Conservation (phyloP, 1,140 invertebrate genomes). For the Brachionus manjavacas region DNA sequence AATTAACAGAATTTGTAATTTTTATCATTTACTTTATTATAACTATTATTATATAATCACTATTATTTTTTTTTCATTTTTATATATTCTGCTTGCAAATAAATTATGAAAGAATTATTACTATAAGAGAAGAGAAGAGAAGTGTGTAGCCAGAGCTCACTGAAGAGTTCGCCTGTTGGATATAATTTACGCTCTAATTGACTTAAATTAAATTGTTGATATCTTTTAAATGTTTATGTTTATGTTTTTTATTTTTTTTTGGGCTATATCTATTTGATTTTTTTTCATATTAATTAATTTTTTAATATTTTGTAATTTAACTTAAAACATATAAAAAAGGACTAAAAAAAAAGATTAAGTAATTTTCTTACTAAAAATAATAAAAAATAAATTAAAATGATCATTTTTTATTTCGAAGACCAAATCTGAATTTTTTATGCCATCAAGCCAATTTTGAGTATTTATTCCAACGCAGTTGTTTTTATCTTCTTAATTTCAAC, state of each 20-base stretch:
- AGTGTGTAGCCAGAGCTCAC: background rate
- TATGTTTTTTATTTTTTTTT: constrained; percentile 22
- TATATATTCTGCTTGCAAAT: background rate
- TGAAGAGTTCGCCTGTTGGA: background rate
- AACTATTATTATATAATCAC: background rate
- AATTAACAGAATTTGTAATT: background rate
- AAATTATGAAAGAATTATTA: background rate
- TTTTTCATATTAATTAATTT: constrained; percentile 37
- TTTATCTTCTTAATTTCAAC: too few relatives aligned
- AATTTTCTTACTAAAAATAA: background rate
- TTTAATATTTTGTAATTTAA: constrained; percentile 38
- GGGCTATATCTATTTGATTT: background rate
- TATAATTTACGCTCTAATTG: background rate
- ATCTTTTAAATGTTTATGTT: constrained; percentile 35
- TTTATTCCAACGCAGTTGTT: too few relatives aligned
- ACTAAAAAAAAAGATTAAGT: background rate
- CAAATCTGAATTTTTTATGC: too few relatives aligned
- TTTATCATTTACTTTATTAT: background rate
- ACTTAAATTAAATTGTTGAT: constrained; percentile 23
- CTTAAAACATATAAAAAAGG: background rate
- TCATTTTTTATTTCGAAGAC: background rate
- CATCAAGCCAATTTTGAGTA: too few relatives aligned
- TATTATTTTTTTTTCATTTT: background rate
- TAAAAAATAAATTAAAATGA: background rate
- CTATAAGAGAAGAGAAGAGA: background rate